Conservation (phyloP, 2,888 invertebrate genomes). For the Heliconius sara region DNA sequence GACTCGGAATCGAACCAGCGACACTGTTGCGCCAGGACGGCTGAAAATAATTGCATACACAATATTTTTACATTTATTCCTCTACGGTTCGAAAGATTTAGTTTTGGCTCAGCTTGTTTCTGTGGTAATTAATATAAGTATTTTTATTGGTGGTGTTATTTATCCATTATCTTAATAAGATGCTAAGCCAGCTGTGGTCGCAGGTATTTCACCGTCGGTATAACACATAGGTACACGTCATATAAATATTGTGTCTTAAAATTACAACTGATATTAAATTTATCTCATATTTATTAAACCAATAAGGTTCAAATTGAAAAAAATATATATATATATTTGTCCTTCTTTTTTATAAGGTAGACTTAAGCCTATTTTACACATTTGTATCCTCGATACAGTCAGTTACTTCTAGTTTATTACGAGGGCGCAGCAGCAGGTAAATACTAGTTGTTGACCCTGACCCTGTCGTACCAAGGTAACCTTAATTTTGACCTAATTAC, state of each 20-base stretch:
- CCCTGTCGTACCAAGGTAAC: too few species aligned
- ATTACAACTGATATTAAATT: neutral
- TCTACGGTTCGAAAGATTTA: neutral
- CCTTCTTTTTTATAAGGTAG: too few species aligned
- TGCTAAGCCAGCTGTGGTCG: conserved; percentile 7
- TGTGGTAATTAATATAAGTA: conserved; percentile 26
- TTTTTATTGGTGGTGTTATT: conserved; percentile 20
- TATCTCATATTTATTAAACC: neutral
- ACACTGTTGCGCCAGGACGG: too few species aligned
- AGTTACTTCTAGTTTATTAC: too few species aligned
- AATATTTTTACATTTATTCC: neutral
- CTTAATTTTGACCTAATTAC: too few species aligned
- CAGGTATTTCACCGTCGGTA: neutral
- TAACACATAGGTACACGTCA: neutral
- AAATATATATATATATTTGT: too few species aligned
- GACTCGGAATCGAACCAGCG: neutral
- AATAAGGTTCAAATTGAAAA: too few species aligned
- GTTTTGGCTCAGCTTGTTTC: neutral
- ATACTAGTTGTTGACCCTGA: too few species aligned
- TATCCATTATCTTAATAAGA: conserved; percentile 34
- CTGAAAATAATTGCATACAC: neutral
- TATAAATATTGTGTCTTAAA: neutral
- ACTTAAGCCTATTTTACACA: too few species aligned
- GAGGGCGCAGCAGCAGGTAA: too few species aligned
- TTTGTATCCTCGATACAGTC: too few species aligned